These are phyloP conservation scores for Ichneumoninae sp. DNA, from an alignment of 2,888 invertebrate genomes.

Conservation along the genomic window DNA sequence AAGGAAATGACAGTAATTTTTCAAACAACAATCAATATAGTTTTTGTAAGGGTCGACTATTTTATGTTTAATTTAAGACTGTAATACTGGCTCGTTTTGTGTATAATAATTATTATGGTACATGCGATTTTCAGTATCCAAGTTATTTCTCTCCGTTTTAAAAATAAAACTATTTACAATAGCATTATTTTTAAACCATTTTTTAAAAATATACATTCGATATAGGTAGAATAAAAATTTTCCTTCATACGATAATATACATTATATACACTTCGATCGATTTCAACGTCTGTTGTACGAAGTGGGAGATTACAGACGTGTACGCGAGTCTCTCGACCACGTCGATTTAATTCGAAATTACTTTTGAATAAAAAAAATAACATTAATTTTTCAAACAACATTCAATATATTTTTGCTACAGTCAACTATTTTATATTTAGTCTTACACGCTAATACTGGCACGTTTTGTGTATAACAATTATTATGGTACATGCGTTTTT, in stretches of 20 bases:
- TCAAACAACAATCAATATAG: not conserved
- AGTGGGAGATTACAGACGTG: not conserved
- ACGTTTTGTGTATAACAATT: no score
- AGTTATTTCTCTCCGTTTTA: not conserved
- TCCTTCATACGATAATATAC: not conserved
- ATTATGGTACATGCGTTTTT: not conserved
- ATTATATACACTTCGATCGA: not conserved
- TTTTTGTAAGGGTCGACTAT: not conserved
- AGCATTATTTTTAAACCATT: not conserved
- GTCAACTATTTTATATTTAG: not conserved
- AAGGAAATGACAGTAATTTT: not conserved
- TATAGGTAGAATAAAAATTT: not conserved
- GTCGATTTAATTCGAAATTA: no score
- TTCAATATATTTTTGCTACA: not conserved
- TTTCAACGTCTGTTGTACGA: not conserved
- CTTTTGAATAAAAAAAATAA: not conserved
- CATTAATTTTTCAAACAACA: not conserved
- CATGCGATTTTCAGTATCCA: not conserved
- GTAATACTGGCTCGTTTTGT: not conserved
- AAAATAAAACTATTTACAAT: not conserved
- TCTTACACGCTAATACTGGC: no score
- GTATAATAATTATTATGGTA: no score
- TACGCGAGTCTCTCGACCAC: not conserved
- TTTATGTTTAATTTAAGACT: not conserved
- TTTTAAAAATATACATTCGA: no score